Evolutionary conservation across 1,140 invertebrate species (phyloP).

Genomic region (Hyles vespertilio): DNA sequence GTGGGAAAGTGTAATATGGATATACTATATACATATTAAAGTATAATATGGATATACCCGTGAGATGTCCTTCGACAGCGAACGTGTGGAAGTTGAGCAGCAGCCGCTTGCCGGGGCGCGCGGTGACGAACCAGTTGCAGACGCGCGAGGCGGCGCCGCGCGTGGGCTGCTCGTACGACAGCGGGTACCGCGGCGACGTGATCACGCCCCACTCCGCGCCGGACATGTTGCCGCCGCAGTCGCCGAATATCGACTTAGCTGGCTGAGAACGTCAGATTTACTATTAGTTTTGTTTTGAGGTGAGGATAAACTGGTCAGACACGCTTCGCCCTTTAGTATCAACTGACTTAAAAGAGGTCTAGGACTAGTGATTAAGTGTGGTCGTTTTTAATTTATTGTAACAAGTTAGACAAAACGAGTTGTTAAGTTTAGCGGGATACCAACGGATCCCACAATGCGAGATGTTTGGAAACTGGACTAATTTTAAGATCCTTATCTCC

Average conservation of each 20-base stretch:
- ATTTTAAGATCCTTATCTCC: too few species aligned
- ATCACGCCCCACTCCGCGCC: constrained; percentile 89
- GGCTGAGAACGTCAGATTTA: constrained; percentile 57
- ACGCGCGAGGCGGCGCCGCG: constrained; percentile 85
- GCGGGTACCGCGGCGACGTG: constrained; percentile 92
- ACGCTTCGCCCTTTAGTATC: too few species aligned
- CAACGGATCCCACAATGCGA: too few species aligned
- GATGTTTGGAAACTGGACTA: too few species aligned
- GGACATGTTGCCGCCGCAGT: constrained; percentile 94
- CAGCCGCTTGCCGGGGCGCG: constrained; percentile 86
- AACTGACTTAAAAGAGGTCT: too few species aligned
- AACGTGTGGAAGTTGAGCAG: constrained; percentile 92
- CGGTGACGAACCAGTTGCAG: constrained; percentile 95
- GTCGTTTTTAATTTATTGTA: too few species aligned
- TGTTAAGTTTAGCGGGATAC: too few species aligned
- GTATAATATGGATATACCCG: constrained; percentile 76
- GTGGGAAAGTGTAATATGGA: too few species aligned
- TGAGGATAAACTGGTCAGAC: too few species aligned
- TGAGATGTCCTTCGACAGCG: constrained; percentile 91
- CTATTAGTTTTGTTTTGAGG: neutral
- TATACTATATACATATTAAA: too few species aligned
- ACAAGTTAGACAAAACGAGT: too few species aligned
- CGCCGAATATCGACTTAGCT: constrained; percentile 91
- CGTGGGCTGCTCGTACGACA: constrained; percentile 87
- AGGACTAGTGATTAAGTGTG: too few species aligned